Conservation (phyloP, 2,888 invertebrate species). For the Protula sp. region DNA sequence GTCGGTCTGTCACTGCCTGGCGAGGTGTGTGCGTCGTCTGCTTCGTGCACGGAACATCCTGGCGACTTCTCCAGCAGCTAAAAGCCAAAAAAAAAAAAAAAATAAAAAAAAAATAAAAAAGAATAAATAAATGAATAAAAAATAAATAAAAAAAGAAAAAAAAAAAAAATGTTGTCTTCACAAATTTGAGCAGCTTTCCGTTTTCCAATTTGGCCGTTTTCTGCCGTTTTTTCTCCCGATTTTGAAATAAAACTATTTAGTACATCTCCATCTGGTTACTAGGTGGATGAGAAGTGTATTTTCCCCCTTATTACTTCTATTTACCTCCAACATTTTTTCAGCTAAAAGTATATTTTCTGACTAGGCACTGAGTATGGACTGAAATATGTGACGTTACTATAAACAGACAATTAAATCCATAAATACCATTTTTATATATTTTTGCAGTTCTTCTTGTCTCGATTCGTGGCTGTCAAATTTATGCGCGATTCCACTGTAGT, state of each 20-base stretch:
- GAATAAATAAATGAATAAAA: too few relatives aligned
- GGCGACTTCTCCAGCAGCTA: background rate
- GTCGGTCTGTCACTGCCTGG: background rate
- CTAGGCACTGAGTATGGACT: too few relatives aligned
- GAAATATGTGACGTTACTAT: too few relatives aligned
- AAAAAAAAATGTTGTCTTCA: too few relatives aligned
- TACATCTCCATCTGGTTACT: background rate
- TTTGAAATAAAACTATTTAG: background rate
- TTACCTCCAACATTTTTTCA: background rate
- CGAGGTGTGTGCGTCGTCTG: background rate
- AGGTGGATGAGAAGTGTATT: background rate
- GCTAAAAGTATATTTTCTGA: too few relatives aligned
- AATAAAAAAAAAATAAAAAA: too few relatives aligned
- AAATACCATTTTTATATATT: background rate
- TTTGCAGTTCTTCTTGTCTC: background rate
- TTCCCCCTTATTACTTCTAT: background rate
- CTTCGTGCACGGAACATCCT: background rate
- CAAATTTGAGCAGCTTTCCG: background rate
- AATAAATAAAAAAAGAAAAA: too few relatives aligned
- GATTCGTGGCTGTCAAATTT: background rate
- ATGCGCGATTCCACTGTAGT: background rate
- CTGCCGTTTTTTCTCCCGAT: background rate
- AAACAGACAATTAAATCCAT: too few relatives aligned
- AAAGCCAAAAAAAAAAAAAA: background rate
- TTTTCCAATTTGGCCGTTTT: background rate